These are phyloP conservation scores for Tyto alba DNA, from an alignment of 2,113 vertebrate species.

Conservation along the genomic window DNA sequence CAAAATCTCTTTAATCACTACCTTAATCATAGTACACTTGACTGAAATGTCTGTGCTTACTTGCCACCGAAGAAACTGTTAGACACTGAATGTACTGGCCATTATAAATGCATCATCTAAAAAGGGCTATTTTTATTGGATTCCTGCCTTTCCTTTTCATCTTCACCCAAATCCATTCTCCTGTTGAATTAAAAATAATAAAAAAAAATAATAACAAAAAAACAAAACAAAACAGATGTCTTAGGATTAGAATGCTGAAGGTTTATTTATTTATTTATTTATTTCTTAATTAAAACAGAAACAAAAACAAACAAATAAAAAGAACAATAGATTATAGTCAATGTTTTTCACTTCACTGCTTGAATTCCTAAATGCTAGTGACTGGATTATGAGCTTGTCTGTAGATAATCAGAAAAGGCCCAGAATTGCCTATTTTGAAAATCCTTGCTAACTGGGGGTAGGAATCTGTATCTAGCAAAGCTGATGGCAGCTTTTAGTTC, in stretches of 20 bases:
- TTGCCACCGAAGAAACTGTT: constrained; percentile 68
- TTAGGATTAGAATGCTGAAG: constrained; percentile 17
- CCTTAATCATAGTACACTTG: constrained; percentile 75
- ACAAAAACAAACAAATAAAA: too few species aligned
- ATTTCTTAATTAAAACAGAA: too few species aligned
- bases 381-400: constrained; percentile 86
- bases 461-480: constrained; percentile 65
- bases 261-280: constrained; percentile 14
- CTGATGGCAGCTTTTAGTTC: constrained; percentile 81
- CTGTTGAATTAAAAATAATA: background rate
- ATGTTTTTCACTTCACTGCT: constrained; percentile 87
- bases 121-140: background rate
- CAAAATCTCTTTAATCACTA: constrained; percentile 58
- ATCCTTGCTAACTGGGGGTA: constrained; percentile 70
- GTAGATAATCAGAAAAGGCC: constrained; percentile 80
- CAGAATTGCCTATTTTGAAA: constrained; percentile 87
- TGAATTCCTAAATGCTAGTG: constrained; percentile 83
- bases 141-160: background rate
- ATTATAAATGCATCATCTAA: constrained; percentile 66
- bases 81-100: constrained; percentile 58
- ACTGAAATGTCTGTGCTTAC: constrained; percentile 73
- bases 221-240: constrained; percentile 80
- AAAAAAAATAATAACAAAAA: too few species aligned
- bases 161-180: background rate
- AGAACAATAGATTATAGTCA: constrained; percentile 83